A percentile compares a stretch with the other conserved stretches of the same genome.
Conservation (phyloP, 2,797 vertebrate genomes). For the Acipenser oxyrinchus region DNA sequence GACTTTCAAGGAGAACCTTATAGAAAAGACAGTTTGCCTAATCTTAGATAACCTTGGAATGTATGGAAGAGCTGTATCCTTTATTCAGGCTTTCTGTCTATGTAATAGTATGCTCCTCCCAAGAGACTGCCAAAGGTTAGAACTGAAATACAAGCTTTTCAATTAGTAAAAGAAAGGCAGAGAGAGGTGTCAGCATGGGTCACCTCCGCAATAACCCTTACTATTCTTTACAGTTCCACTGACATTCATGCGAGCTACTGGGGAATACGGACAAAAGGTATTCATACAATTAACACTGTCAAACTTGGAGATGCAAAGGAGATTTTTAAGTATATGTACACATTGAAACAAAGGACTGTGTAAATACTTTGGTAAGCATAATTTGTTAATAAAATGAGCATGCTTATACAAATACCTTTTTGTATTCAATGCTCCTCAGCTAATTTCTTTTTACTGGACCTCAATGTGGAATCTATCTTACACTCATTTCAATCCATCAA, state of each 20-base stretch:
- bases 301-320: background rate
- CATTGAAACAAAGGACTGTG: background rate
- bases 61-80: background rate
- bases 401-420: background rate
- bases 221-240: background rate
- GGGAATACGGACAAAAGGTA: background rate
- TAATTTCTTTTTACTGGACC: too few species aligned
- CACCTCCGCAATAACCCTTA: background rate
- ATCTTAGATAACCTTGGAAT: constrained; percentile 1
- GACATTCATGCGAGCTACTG: background rate
- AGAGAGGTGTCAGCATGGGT: background rate
- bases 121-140: background rate
- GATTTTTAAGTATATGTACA: background rate
- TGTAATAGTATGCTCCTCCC: background rate
- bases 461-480: too few species aligned
- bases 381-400: background rate
- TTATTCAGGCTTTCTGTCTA: background rate
- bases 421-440: too few species aligned
- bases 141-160: background rate
- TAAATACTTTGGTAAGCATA: background rate
- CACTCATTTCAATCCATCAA: too few species aligned
- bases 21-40: background rate
- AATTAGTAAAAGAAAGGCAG: constrained; percentile 3
- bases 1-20: background rate
- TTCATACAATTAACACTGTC: background rate